Conservation (phyloP, 2,888 invertebrate species). For the Cheilosia vernalis region DNA sequence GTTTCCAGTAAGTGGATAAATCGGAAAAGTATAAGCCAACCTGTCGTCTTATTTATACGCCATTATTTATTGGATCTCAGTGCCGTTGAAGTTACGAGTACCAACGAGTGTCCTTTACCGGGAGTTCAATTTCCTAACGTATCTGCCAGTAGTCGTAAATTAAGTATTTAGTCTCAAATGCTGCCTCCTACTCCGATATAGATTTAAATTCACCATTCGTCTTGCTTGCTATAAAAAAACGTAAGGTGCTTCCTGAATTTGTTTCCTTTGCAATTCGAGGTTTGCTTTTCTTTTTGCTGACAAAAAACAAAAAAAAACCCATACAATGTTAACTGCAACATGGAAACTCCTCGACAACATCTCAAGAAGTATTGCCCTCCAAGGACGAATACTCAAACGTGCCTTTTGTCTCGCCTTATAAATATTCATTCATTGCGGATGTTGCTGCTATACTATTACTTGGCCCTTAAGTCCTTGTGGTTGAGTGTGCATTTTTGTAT, state of each 20-base stretch:
- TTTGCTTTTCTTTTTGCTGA: background rate
- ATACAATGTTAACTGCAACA: constrained; percentile 14
- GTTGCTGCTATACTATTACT: constrained; percentile 11
- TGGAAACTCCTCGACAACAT: constrained; percentile 1
- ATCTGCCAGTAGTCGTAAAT: background rate
- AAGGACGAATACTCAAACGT: constrained; percentile 23
- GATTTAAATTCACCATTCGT: background rate
- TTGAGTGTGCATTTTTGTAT: constrained; percentile 4
- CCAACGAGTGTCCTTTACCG: background rate
- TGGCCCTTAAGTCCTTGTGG: constrained; percentile 5
- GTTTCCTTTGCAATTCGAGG: background rate
- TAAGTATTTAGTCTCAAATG: background rate
- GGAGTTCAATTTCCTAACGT: background rate
- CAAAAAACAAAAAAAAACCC: background rate
- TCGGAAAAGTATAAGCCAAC: background rate
- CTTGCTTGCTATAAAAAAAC: background rate
- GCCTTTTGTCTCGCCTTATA: constrained; percentile 44
- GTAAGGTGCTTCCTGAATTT: background rate
- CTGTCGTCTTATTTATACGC: background rate
- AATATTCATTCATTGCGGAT: constrained; percentile 48
- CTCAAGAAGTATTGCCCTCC: constrained; percentile 33
- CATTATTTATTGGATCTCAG: background rate
- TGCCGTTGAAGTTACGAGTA: background rate
- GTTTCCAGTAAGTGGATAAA: background rate
- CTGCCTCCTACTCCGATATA: background rate